Percentiles rank a stretch among this genome's conserved stretches.
Evolutionary conservation across 2,888 invertebrate species (phyloP).

Genomic region (Drosophila nr. perissopoda): DNA sequence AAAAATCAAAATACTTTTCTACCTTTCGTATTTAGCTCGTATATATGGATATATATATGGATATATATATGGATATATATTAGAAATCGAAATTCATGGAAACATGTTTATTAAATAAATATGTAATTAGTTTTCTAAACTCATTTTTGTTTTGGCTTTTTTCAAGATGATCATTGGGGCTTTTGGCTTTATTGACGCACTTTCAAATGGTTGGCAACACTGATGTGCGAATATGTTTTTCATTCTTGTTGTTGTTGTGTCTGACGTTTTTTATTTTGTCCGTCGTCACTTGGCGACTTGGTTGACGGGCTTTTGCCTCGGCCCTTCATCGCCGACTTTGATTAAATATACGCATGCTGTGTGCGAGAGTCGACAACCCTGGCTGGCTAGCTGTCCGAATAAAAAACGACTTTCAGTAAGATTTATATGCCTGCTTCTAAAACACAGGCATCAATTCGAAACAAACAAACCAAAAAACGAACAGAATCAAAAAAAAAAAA

Average conservation of each 20-base stretch:
- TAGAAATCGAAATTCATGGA: background rate
- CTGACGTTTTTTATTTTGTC: slow-evolving; percentile 5
- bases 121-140: background rate
- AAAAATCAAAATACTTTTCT: background rate
- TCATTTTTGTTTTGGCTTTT: background rate
- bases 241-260: background rate
- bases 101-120: background rate
- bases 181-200: background rate
- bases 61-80: background rate
- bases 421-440: slow-evolving; percentile 30
- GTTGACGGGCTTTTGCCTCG: background rate
- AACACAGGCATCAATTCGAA: slow-evolving; percentile 14
- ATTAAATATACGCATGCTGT: slow-evolving; percentile 35
- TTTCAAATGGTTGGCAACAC: background rate
- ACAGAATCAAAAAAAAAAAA: background rate
- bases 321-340: slow-evolving; percentile 19
- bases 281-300: slow-evolving; percentile 21
- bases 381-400: slow-evolving; percentile 31
- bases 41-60: too few species aligned
- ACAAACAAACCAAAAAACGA: background rate
- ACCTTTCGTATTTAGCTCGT: background rate
- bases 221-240: background rate
- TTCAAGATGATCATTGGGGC: background rate
- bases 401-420: slow-evolving; percentile 27
- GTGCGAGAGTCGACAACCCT: slow-evolving; percentile 16